Evolutionary conservation across 1,140 invertebrate genomes (phyloP).

Genomic region (Tetramorium simillimum): DNA sequence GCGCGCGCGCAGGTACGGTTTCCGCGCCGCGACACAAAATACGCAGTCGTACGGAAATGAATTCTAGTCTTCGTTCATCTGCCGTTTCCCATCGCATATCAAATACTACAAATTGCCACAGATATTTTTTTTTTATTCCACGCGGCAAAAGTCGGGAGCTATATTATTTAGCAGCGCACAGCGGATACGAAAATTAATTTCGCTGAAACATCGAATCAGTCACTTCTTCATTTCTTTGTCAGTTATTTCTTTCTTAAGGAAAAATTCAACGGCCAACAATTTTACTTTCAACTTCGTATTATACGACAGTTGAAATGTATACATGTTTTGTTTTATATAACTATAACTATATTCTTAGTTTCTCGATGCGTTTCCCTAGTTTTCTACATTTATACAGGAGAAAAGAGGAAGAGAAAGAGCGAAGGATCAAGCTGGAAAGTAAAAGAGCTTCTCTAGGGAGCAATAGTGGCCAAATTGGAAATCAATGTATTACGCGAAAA

Average conservation of each 20-base stretch:
- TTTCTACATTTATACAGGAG: not conserved
- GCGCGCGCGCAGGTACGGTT: conserved; percentile 10
- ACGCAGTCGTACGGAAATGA: conserved; percentile 49
- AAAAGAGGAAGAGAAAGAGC: not conserved
- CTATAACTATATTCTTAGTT: not conserved
- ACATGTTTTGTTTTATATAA: not conserved
- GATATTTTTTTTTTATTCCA: conserved; percentile 33
- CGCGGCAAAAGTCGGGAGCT: not conserved
- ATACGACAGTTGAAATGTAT: not conserved
- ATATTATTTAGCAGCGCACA: conserved; percentile 13
- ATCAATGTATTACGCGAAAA: conserved; percentile 35
- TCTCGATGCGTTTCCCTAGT: not conserved
- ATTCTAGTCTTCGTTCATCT: conserved; percentile 42
- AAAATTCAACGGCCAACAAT: not conserved
- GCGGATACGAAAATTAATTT: conserved; percentile 3
- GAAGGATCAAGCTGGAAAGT: not conserved
- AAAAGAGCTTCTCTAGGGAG: not conserved
- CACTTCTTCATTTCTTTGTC: too few species aligned
- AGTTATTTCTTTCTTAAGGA: not conserved
- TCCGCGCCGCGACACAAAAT: conserved; percentile 18
- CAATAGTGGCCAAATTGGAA: conserved; percentile 36
- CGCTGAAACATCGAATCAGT: not conserved
- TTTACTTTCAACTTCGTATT: not conserved
- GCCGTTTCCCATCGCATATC: conserved; percentile 39
- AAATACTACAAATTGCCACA: conserved; percentile 19